Evolutionary conservation across 2,797 vertebrate species (phyloP), one percentile per base, ranked within the genome.

Genomic region (Peromyscus melanophrys): DNA sequence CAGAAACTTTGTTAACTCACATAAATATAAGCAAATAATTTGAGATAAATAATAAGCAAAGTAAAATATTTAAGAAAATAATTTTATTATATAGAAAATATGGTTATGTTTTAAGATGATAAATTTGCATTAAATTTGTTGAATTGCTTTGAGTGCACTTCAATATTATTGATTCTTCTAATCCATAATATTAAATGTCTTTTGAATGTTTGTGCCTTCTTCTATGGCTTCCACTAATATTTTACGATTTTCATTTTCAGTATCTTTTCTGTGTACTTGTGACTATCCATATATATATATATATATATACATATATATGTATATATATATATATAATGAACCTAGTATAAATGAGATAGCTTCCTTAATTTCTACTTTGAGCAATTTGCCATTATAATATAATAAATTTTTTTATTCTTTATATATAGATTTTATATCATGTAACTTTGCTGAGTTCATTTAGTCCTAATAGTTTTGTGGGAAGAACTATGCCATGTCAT

Each of bases 41-140:
- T 83, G 37, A 92, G 95, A 57, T n/a, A 87, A 95, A 81, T 65
- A 17, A 67, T 78, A 34, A 12, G 6, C 52, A 61, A 85, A 59
- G 9, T 89, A 65, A 90, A 83, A 80, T 61, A 80, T 27, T 12
- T 46, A 16, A 37, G 57, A 19, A 82, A 80, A 82, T 82, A 40
- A 3, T 61, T 59, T 40, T 55, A 52, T 52, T 82, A 59, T 37
- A 12, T 40, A 37, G 52, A 59, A 13, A 16, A 59, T 59, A 40
- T 27, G n/a, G 11, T 27, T 59, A 55, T n/a, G 6, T 40, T 37
- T 57, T 37, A 82, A 59, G n/a, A 40, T 57, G 2, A 59, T 14
- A 59, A 27, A 40, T 82, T 59, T 82, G 34, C n/a, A 82, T n/a
- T 40, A 31, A 80, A 61, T 27, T 43, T 55, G 21, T 40, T 81